Conservation (phyloP, 2,888 invertebrate species). For the Polietes domitor region DNA sequence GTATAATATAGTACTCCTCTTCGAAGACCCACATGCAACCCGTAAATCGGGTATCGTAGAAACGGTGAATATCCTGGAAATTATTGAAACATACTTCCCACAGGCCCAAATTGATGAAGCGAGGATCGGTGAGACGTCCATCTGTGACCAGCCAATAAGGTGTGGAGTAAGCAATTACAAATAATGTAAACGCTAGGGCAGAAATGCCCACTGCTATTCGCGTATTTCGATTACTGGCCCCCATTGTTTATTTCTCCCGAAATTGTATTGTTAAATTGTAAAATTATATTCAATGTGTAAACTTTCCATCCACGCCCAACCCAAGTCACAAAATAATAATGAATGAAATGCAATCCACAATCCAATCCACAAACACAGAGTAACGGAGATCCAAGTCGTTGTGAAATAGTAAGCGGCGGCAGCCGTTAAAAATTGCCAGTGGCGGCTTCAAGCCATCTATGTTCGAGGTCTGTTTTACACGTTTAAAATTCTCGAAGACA, state of each 20-base stretch:
- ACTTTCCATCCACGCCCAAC: constrained; percentile 72
- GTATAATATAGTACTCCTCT: constrained; percentile 97
- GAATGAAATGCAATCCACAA: constrained; percentile 55
- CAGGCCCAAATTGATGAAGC: constrained; percentile 92
- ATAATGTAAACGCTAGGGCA: constrained; percentile 85
- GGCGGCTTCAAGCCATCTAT: too few species aligned
- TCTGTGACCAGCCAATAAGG: constrained; percentile 94
- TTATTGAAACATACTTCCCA: constrained; percentile 97
- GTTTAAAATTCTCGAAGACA: too few species aligned
- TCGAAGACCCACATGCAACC: constrained; percentile 99
- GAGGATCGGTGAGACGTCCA: constrained; percentile 88
- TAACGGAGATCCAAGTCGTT: neutral
- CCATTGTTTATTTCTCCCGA: constrained; percentile 74
- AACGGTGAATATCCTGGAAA: constrained; percentile 92
- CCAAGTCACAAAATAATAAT: constrained; percentile 41
- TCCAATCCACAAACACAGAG: constrained; percentile 58
- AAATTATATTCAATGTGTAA: neutral
- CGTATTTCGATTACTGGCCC: constrained; percentile 79
- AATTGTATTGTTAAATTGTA: constrained; percentile 10
- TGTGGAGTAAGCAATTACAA: constrained; percentile 91
- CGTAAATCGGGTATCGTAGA: constrained; percentile 90
- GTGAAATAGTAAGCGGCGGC: too few species aligned
- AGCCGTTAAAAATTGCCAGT: too few species aligned
- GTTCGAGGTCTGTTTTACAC: too few species aligned
- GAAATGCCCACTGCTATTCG: constrained; percentile 85